phyloP scores from a whole-genome alignment of 2,113 vertebrate genomes.

The Protobothrops mucrosquamatus region DNA sequence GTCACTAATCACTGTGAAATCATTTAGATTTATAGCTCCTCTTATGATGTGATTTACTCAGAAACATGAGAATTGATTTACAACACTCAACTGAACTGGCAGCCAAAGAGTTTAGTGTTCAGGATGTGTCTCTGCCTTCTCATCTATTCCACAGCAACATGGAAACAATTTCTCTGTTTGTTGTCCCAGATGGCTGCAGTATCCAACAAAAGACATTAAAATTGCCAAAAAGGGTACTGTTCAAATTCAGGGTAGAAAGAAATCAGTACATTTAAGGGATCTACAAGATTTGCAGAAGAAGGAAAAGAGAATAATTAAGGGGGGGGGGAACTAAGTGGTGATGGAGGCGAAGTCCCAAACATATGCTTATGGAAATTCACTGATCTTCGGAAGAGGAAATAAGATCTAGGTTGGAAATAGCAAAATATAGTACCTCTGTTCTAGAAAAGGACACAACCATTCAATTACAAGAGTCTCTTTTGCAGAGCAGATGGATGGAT shows the following conservation, averaged over 20 bases:
- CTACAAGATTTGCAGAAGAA: background rate
- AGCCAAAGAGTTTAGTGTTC: background rate
- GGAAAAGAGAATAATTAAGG: background rate
- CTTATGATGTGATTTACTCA: background rate
- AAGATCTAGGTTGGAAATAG: background rate
- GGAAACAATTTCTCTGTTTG: background rate
- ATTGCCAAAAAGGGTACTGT: background rate
- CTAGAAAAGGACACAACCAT: background rate
- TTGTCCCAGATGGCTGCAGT: background rate
- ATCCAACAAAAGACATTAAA: background rate
- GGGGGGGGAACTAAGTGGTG: background rate
- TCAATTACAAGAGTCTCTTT: background rate
- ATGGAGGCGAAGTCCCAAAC: background rate
- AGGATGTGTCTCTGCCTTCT: background rate
- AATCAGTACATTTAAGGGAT: background rate
- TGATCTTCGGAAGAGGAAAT: background rate
- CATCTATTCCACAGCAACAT: background rate
- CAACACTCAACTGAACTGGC: background rate
- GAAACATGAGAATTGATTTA: background rate
- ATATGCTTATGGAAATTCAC: background rate
- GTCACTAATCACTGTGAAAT: background rate
- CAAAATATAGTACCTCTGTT: background rate
- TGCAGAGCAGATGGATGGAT: background rate
- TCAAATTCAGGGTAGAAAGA: background rate
- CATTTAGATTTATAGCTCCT: background rate